Conservation (phyloP, 2,113 vertebrate genomes). For the Pluvianellus socialis region DNA sequence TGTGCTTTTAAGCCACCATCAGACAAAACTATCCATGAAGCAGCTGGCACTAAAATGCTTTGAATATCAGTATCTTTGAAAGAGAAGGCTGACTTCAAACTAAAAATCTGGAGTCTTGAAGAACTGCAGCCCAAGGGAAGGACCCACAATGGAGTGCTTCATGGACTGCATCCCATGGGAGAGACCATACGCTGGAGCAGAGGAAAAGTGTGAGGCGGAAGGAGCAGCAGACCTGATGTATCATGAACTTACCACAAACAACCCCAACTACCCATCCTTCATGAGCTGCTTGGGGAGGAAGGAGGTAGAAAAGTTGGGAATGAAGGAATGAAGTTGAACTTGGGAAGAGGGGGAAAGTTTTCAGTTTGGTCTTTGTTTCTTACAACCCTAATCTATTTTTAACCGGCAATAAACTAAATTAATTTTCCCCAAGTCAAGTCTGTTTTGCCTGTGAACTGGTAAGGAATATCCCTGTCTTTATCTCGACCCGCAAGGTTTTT, state of each 20-base stretch:
- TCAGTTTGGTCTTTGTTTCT: neutral
- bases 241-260: neutral
- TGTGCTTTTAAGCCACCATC: neutral
- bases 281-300: neutral
- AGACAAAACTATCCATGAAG: neutral
- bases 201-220: neutral
- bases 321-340: neutral
- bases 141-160: neutral
- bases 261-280: accelerated
- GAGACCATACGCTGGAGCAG: accelerated
- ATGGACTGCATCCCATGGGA: neutral
- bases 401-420: neutral
- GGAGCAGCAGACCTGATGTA: accelerated
- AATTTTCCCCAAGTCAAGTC: neutral
- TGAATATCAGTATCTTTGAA: neutral
- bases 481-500: too few species aligned
- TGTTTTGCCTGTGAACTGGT: neutral
- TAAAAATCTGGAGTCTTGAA: neutral
- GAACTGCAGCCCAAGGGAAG: neutral
- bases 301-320: neutral
- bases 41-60: neutral
- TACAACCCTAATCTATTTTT: neutral
- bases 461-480: neutral
- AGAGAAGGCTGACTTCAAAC: neutral
- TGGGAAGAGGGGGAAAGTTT: neutral